Evolutionary conservation across 2,113 vertebrate species (phyloP).

Genomic region (Octodon degus): DNA sequence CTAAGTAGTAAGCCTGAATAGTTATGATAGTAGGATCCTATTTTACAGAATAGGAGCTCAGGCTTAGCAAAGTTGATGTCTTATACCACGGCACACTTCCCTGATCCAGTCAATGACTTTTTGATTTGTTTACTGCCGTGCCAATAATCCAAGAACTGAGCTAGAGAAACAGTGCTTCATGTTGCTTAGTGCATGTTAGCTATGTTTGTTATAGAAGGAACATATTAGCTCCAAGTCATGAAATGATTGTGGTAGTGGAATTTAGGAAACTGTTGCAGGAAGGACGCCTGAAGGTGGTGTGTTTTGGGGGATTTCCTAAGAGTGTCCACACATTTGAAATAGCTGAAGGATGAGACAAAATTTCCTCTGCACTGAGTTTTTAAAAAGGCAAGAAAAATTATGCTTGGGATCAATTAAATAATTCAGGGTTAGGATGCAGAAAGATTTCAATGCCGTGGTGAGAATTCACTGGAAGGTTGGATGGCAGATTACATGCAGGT

Average conservation of each 20-base stretch:
- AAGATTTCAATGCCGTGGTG: rapidly evolving
- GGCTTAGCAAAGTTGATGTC: neutral
- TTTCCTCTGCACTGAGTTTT: neutral
- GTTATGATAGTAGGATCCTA: neutral
- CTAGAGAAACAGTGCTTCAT: neutral
- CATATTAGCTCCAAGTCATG: neutral
- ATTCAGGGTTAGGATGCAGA: neutral
- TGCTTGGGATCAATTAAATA: neutral
- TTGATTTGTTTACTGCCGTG: neutral
- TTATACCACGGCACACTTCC: neutral
- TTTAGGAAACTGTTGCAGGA: neutral
- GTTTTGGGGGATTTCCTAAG: neutral
- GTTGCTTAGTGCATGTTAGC: neutral
- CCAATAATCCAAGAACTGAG: neutral
- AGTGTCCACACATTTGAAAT: neutral
- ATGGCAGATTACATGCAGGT: rapidly evolving
- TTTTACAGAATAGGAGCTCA: neutral
- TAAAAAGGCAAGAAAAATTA: neutral
- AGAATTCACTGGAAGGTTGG: neutral
- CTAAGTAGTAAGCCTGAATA: neutral
- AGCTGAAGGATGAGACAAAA: neutral
- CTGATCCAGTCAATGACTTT: neutral
- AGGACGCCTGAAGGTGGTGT: neutral
- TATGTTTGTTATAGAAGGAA: neutral
- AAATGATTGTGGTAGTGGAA: no score